phyloP scores from a whole-genome alignment of 2,797 vertebrate species.

The Tangara arthus region DNA sequence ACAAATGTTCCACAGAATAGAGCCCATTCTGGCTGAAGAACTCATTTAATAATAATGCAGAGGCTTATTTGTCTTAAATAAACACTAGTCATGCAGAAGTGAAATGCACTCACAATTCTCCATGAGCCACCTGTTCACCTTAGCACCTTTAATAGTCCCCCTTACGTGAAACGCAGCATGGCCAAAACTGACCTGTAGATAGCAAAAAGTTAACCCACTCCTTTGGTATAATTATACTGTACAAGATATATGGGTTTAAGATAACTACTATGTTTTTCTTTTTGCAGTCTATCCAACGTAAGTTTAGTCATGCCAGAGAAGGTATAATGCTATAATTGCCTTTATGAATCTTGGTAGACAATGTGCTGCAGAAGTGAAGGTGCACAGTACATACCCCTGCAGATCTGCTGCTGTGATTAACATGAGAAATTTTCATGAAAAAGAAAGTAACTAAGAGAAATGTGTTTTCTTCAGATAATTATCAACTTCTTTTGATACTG shows the following conservation, averaged over 20 bases:
- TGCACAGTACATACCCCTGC: slow-evolving; percentile 12
- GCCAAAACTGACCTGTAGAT: slow-evolving; percentile 38
- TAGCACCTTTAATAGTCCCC: not conserved
- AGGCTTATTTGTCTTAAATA: slow-evolving; percentile 4
- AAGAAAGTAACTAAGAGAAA: slow-evolving; percentile 45
- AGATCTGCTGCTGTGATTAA: slow-evolving; percentile 51
- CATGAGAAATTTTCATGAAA: slow-evolving; percentile 32
- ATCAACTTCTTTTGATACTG: slow-evolving; percentile 59
- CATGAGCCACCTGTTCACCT: not conserved
- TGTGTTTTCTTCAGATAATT: slow-evolving; percentile 52
- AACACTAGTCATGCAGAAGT: not conserved
- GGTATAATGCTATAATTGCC: slow-evolving; percentile 61
- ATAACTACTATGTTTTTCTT: slow-evolving; percentile 56
- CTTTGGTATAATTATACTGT: slow-evolving; percentile 59
- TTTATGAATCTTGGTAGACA: slow-evolving; percentile 57
- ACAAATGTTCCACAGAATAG: not conserved
- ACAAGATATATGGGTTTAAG: slow-evolving; percentile 55
- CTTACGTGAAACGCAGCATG: not conserved
- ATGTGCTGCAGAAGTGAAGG: slow-evolving; percentile 55
- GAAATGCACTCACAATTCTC: slow-evolving; percentile 22
- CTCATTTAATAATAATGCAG: not conserved
- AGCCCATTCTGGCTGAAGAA: not conserved
- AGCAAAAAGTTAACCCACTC: slow-evolving; percentile 1
- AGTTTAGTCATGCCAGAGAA: slow-evolving; percentile 42
- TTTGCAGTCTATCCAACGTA: slow-evolving; percentile 59